Percentiles rank a stretch among this genome's conserved stretches.
phyloP scores from a whole-genome alignment of 2,888 invertebrate genomes.

The Leucophora obtusa region DNA sequence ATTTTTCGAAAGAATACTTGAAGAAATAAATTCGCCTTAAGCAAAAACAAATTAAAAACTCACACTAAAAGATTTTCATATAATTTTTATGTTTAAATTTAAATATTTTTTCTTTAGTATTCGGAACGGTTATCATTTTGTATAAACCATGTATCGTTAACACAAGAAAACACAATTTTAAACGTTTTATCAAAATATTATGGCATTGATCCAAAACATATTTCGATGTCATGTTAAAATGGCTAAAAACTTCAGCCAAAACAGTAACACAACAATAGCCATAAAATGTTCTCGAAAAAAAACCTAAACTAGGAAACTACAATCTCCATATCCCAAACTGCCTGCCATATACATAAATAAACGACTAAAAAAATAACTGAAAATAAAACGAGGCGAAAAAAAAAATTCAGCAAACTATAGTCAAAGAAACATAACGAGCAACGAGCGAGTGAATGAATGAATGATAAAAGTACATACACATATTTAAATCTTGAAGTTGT shows the following conservation, averaged over 20 bases:
- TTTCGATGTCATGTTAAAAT: conserved; percentile 57
- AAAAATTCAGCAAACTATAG: conserved; percentile 17
- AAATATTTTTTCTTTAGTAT: too few species aligned
- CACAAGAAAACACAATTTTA: conserved; percentile 5
- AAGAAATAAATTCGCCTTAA: too few species aligned
- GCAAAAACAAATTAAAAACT: too few species aligned
- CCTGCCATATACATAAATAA: background rate
- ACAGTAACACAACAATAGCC: conserved; percentile 43
- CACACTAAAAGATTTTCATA: too few species aligned
- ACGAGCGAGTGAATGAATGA: conserved; percentile 56
- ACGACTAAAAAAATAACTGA: background rate
- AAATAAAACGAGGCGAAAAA: conserved; percentile 37
- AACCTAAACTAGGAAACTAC: conserved; percentile 33
- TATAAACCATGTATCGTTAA: background rate
- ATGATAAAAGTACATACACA: conserved; percentile 55
- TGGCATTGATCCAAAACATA: conserved; percentile 63
- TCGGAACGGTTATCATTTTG: background rate
- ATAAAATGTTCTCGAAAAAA: conserved; percentile 47
- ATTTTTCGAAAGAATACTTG: too few species aligned
- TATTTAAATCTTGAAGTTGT: conserved; percentile 61
- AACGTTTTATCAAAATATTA: conserved; percentile 57
- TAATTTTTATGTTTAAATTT: too few species aligned
- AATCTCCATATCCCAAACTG: conserved; percentile 27
- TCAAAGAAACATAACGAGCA: conserved; percentile 50
- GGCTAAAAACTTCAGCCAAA: conserved; percentile 54